A percentile compares a stretch with the other conserved stretches of the same genome.
Conservation (phyloP, 1,140 invertebrate genomes). For the Drosophila parabipectinata region DNA sequence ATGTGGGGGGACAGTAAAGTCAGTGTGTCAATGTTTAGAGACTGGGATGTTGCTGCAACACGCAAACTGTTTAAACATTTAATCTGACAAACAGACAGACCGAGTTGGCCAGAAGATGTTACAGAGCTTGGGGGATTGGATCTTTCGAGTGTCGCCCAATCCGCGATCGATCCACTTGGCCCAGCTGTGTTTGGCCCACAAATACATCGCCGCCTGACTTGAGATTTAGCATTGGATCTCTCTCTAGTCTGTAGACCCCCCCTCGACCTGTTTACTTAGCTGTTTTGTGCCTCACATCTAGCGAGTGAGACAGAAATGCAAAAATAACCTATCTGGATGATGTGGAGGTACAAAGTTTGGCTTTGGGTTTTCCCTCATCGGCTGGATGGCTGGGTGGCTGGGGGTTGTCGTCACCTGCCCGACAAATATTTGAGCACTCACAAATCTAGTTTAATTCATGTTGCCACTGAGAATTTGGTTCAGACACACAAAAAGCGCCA, state of each 20-base stretch:
- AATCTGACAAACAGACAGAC: conserved; percentile 54
- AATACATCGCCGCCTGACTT: conserved; percentile 52
- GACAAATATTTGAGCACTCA: conserved; percentile 73
- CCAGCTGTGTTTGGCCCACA: conserved; percentile 77
- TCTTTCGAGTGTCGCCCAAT: conserved; percentile 19
- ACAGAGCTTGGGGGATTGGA: conserved; percentile 28
- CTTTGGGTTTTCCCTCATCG: conserved; percentile 53
- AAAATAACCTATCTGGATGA: conserved; percentile 13
- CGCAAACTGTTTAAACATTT: conserved; percentile 79
- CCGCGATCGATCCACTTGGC: conserved; percentile 23
- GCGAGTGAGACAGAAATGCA: conserved; percentile 30
- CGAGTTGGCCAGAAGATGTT: conserved; percentile 59
- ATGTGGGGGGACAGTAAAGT: conserved; percentile 21
- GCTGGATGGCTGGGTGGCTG: not conserved
- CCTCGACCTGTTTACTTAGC: conserved; percentile 51
- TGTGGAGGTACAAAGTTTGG: conserved; percentile 12
- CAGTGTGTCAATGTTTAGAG: conserved; percentile 64
- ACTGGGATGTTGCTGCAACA: conserved; percentile 68
- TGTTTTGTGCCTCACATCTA: conserved; percentile 30
- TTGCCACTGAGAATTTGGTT: conserved; percentile 61
- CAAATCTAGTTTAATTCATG: conserved; percentile 80
- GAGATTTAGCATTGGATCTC: conserved; percentile 73
- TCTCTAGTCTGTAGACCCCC: not conserved
- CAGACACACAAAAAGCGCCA: conserved; percentile 44
- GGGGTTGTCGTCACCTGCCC: conserved; percentile 27